A percentile compares a stretch with the other conserved stretches of the same genome.
Conservation (phyloP, 2,888 invertebrate genomes). For the Platycheirus rosarum region DNA sequence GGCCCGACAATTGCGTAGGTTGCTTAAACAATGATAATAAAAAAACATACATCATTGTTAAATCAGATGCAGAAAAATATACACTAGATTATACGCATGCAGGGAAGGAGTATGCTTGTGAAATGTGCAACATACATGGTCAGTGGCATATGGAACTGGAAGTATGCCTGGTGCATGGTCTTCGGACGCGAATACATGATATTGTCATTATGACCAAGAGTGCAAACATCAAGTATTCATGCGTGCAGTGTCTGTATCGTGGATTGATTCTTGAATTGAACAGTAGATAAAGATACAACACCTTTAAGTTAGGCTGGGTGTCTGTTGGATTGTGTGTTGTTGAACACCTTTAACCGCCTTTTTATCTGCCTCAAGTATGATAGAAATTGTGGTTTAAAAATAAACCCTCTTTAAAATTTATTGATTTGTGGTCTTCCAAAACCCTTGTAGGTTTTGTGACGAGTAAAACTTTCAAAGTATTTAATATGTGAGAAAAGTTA, state of each 20-base stretch:
- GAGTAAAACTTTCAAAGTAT: too few species aligned
- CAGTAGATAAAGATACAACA: slow-evolving; percentile 18
- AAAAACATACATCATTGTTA: slow-evolving; percentile 50
- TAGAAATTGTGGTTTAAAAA: too few species aligned
- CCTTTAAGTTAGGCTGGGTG: slow-evolving; percentile 17
- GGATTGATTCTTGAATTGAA: slow-evolving; percentile 6
- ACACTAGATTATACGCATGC: background rate
- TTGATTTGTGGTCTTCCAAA: too few species aligned
- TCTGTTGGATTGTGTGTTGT: slow-evolving; percentile 23
- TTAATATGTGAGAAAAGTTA: too few species aligned
- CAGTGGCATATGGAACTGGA: slow-evolving; percentile 11
- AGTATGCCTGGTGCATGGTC: background rate
- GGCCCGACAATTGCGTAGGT: slow-evolving; percentile 29
- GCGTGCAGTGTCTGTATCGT: slow-evolving; percentile 12
- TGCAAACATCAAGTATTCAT: slow-evolving; percentile 7
- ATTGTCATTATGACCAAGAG: slow-evolving; percentile 26
- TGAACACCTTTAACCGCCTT: slow-evolving; percentile 18
- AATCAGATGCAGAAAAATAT: slow-evolving; percentile 47
- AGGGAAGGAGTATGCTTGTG: background rate
- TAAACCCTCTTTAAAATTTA: too few species aligned
- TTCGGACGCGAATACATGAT: slow-evolving; percentile 1
- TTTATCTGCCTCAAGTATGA: too few species aligned
- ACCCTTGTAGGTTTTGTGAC: too few species aligned
- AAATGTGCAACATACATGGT: background rate
- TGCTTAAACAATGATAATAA: slow-evolving; percentile 53